Evolutionary conservation across 2,113 vertebrate genomes (phyloP).

Genomic region (Anguilla japonica): DNA sequence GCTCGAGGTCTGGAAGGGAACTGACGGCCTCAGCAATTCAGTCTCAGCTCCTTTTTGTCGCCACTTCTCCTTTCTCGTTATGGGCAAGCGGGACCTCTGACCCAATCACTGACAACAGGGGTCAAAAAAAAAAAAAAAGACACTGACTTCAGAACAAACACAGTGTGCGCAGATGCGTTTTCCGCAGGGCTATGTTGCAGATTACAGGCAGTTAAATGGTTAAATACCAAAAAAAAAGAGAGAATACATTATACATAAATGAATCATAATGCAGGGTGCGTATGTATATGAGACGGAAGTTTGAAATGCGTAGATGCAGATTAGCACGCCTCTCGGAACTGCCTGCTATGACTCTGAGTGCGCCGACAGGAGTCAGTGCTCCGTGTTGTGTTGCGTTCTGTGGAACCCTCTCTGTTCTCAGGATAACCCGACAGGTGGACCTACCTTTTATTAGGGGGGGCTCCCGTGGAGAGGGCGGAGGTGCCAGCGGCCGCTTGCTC

Average conservation of each 20-base stretch:
- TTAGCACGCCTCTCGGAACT: too few relatives aligned
- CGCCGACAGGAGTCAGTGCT: not conserved
- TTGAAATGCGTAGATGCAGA: too few relatives aligned
- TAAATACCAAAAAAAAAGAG: not conserved
- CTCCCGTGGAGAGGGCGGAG: not conserved
- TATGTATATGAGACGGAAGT: too few relatives aligned
- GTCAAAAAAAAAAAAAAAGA: not conserved
- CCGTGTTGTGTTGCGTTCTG: not conserved
- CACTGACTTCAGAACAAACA: not conserved
- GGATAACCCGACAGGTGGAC: too few relatives aligned
- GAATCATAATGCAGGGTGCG: not conserved
- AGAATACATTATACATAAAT: not conserved
- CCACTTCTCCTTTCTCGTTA: slow-evolving; percentile 28
- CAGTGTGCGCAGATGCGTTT: too few relatives aligned
- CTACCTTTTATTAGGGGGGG: too few relatives aligned
- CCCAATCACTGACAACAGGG: slow-evolving; percentile 18
- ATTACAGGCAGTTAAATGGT: too few relatives aligned
- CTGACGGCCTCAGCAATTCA: slow-evolving; percentile 17
- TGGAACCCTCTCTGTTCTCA: too few relatives aligned
- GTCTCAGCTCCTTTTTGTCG: slow-evolving; percentile 11
- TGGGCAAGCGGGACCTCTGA: not conserved
- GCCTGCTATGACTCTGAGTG: too few relatives aligned
- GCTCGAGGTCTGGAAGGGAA: not conserved
- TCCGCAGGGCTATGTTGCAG: too few relatives aligned
- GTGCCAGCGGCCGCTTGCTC: not conserved